These are phyloP conservation scores for Polia nebulosa DNA, from an alignment of 2,888 invertebrate genomes.

Conservation along the genomic window DNA sequence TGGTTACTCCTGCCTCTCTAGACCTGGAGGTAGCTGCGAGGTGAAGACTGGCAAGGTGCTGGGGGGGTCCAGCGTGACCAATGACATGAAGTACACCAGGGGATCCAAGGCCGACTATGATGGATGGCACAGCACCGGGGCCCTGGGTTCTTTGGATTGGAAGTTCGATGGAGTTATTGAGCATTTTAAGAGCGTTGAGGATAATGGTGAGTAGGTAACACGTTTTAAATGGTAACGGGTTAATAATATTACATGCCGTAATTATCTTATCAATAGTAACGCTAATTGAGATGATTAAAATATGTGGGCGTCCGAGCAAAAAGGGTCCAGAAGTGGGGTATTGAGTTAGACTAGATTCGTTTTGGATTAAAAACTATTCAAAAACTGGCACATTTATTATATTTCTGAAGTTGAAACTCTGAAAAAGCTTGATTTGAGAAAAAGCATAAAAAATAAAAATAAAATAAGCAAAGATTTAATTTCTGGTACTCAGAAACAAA, in stretches of 20 bases:
- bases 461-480: no score
- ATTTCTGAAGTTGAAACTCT: no score
- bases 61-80: constrained; percentile 86
- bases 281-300: no score
- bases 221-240: neutral
- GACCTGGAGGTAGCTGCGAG: constrained; percentile 86
- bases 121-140: constrained; percentile 82
- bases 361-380: no score
- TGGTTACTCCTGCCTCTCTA: constrained; percentile 85
- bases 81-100: constrained; percentile 88
- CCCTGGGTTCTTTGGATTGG: constrained; percentile 84
- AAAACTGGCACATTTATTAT: no score
- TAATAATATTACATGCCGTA: no score
- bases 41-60: constrained; percentile 86
- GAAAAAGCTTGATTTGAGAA: no score
- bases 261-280: neutral
- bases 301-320: no score
- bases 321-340: no score
- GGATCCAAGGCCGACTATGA: constrained; percentile 87
- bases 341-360: no score
- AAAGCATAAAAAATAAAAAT: no score
- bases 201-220: constrained; percentile 80
- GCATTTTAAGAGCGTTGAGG: constrained; percentile 86
- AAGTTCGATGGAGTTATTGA: constrained; percentile 86
- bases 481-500: no score